phyloP scores from a whole-genome alignment of 2,888 invertebrate genomes.

The Camptogramma bilineatum region DNA sequence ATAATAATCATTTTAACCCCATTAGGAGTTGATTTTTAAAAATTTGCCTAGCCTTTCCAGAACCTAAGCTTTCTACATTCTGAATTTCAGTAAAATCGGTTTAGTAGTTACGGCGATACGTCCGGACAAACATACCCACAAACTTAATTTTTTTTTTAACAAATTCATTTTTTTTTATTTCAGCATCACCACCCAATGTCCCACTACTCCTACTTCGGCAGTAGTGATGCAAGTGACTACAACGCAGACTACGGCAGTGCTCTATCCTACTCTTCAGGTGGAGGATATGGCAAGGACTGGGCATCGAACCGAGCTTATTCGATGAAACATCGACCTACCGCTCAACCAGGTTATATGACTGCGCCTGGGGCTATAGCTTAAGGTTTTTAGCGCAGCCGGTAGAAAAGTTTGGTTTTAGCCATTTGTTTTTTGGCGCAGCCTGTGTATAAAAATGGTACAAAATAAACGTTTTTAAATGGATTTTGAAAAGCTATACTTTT shows the following conservation, averaged over 20 bases:
- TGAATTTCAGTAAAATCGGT: too few relatives aligned
- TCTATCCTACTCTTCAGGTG: conserved; percentile 71
- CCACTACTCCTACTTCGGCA: conserved; percentile 74
- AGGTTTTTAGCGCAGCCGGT: conserved; percentile 14
- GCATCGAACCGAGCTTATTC: conserved; percentile 78
- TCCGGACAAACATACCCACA: too few relatives aligned
- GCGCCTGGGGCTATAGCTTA: conserved; percentile 71
- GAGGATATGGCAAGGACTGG: conserved; percentile 79
- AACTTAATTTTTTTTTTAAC: background rate
- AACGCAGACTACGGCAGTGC: conserved; percentile 72
- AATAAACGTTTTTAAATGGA: background rate
- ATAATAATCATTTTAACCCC: too few relatives aligned
- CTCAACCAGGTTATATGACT: conserved; percentile 70
- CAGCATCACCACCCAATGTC: conserved; percentile 73
- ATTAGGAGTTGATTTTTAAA: too few relatives aligned
- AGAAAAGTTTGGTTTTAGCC: background rate
- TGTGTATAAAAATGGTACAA: background rate
- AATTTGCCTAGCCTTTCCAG: too few relatives aligned
- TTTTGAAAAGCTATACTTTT: too few relatives aligned
- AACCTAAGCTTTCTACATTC: too few relatives aligned
- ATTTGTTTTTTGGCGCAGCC: background rate
- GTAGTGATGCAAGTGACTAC: conserved; percentile 70
- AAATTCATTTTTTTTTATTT: conserved; percentile 36
- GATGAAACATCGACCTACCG: conserved; percentile 67
- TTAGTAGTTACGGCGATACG: too few relatives aligned